Evolutionary conservation across 2,797 vertebrate species (phyloP), one percentile per base, ranked within the genome.

Genomic region (Gymnoscopelus microlampas): DNA sequence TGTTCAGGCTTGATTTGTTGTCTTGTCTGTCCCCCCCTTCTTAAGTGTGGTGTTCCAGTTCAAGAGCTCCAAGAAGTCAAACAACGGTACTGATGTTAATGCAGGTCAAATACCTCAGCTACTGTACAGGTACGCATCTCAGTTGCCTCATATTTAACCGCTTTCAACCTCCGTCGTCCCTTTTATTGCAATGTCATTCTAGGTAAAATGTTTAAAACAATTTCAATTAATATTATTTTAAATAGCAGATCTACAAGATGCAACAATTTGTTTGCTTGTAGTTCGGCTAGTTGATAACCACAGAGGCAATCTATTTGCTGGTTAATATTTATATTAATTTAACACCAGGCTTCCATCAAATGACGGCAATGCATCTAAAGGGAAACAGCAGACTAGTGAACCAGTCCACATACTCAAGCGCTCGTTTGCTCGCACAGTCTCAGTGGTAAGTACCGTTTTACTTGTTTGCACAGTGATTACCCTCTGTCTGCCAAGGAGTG

Each of bases 31-130:
- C 48, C 47, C n/a, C 53, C 15, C 15, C 77, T 19, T 32, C 10
- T 49, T 66, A 71, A 99, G 98, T 55, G 97, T 99, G 83, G 95
- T 99, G 48, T 99, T 98, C 91, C 98, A 99, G 80, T 99, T 99
- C 87, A 99, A 99, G 91, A 98, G 98, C 92, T 99, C 98, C 9
- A 99, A 99, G 92, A 99, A 99, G 85, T 99, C 98, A 73, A 99
- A 99, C 89, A 99, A 99, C 56, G 98, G 98, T 77, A 99, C 98
- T 10, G 98, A 99, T 86, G 98, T 99, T 48, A 99, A 99, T 75
- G 98, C 98, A 14, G 98, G 98, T 60, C 98, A 99, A 85, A 99
- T 99, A 87, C 98, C 98, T 3, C 98, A 99, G 68, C 90, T 99
- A 14, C 88, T 99, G 0, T 99, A 99, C 93, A 98, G 98, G 98